phyloP scores from a whole-genome alignment of 2,888 invertebrate species.

The Fabriciana adippe region DNA sequence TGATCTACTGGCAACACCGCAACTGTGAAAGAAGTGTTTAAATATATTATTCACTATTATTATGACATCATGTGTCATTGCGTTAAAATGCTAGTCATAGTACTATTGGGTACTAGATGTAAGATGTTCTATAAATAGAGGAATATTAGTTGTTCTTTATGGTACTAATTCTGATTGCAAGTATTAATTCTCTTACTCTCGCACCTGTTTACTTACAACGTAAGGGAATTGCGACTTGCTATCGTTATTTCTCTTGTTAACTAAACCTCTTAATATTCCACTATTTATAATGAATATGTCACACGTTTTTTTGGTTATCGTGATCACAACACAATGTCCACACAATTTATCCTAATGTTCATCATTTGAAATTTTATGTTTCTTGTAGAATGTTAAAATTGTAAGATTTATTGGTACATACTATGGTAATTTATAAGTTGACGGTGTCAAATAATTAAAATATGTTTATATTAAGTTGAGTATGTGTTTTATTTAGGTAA shows the following conservation, averaged over 20 bases:
- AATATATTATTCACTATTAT: conserved; percentile 19
- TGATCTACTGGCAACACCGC: conserved; percentile 2
- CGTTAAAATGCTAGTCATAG: conserved; percentile 72
- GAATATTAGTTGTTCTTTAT: conserved; percentile 29
- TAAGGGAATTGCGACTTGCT: not conserved
- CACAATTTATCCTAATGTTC: conserved; percentile 37
- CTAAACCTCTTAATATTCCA: conserved; percentile 25
- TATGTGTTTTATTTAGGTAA: conserved; percentile 58
- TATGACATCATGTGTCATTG: conserved; percentile 45
- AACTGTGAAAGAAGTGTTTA: conserved; percentile 26
- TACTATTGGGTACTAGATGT: conserved; percentile 66
- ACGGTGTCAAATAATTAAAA: conserved; percentile 79
- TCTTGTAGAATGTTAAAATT: conserved; percentile 42
- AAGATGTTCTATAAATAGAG: conserved; percentile 42
- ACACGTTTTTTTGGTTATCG: conserved; percentile 29
- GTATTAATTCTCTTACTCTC: not conserved
- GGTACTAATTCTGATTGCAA: not conserved
- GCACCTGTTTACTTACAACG: not conserved
- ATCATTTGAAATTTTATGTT: conserved; percentile 37
- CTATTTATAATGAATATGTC: conserved; percentile 35
- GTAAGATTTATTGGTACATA: conserved; percentile 58
- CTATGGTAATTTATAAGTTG: conserved; percentile 64
- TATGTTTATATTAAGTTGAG: conserved; percentile 67
- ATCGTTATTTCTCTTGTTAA: not conserved
- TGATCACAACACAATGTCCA: conserved; percentile 32